Evolutionary conservation across 2,797 vertebrate species (phyloP).

Genomic region (Acropternis orthonyx): DNA sequence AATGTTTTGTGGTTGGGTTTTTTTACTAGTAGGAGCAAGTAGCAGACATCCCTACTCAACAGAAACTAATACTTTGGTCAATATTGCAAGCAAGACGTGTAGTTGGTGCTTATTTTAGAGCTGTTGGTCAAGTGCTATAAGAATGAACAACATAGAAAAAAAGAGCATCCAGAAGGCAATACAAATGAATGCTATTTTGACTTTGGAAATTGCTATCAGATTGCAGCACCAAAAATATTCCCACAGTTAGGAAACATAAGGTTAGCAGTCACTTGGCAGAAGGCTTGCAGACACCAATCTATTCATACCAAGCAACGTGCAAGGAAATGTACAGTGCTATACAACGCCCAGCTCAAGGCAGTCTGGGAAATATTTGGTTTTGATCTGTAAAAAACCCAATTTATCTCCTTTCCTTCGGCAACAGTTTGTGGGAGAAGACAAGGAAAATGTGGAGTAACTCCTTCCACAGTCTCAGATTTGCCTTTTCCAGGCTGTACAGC

Average conservation of each 20-base stretch:
- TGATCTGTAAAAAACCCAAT: neutral
- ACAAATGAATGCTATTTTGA: neutral
- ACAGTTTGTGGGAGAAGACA: neutral
- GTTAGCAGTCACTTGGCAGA: neutral
- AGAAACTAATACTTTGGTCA: neutral
- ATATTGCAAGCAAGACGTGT: neutral
- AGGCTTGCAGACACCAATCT: neutral
- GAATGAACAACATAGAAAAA: neutral
- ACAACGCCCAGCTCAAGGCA: neutral
- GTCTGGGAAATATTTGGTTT: neutral
- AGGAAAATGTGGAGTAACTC: neutral
- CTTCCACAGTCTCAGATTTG: neutral
- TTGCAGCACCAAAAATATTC: neutral
- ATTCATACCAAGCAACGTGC: neutral
- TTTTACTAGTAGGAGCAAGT: neutral
- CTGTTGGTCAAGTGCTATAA: neutral
- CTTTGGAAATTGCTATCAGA: neutral
- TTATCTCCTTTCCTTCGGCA: neutral
- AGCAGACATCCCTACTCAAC: neutral
- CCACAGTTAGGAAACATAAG: neutral
- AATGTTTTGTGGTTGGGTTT: neutral
- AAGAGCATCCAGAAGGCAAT: neutral
- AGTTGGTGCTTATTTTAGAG: neutral
- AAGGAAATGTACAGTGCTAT: neutral
- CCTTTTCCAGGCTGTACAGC: neutral